Evolutionary conservation across 2,113 vertebrate species (phyloP), one percentile per base, ranked within the genome.

Genomic region (Thinocorus orbignyianus): DNA sequence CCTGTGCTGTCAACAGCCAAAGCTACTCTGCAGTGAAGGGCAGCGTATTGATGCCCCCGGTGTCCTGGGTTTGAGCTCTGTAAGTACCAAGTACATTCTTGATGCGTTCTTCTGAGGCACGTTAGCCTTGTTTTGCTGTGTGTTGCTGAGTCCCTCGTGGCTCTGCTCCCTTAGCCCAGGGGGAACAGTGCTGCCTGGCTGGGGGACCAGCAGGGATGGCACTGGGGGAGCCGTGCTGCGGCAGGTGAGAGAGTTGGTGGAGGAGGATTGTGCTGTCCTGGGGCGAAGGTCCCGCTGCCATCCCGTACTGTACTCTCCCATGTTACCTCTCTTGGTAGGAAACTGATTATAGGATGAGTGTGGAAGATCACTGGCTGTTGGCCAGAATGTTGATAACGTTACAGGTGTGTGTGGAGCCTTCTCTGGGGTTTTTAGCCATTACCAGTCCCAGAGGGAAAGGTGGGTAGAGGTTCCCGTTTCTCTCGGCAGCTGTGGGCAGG

Each of bases 31-130:
- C 30, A 17, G 28, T 35, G 46, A 24, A 35, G 14, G 28, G 57
- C 78, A 69, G 5, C 1, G 0, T 17, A 0, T 23, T 39, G 52
- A 15, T 41, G 9, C 11, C 46, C 11, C 28, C 7, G 25, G 11
- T 11, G 1, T 16, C 46, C 39, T 71, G 70, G 13, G 9, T 57
- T 20, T n/a, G 83, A 64, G 64, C n/a, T 5, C 28, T 35, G 17
- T 9, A 7, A 66, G 25, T 42, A 28, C 51, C 65, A 62, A 46
- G 0, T 1, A 0, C 8, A 7, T 7, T 62, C 35, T 42, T 33
- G 28, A 17, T 41, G 33, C 35, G 9, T 11, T 90, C 55, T 61
- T 11, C n/a, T 4, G 46, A 46, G 46, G 0, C 5, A 2, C 33
- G 3, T 39, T 28, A 7, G 20, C 0, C 1, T 17, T 68, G 68